These are phyloP conservation scores for Leucophenga maculata DNA, from an alignment of 2,888 invertebrate genomes.

Conservation along the genomic window DNA sequence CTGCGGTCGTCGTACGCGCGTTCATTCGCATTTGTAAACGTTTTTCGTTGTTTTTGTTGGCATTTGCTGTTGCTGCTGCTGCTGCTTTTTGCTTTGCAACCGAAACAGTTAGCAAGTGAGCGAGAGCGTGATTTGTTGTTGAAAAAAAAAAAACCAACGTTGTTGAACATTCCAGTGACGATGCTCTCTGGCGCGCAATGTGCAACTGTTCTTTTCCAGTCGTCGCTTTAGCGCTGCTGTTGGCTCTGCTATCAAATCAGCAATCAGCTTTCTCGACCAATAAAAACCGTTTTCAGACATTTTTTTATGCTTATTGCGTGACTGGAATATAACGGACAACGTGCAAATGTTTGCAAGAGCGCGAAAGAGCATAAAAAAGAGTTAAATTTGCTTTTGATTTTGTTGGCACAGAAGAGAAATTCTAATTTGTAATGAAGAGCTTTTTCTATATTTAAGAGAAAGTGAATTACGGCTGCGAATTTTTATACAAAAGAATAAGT, in stretches of 20 bases:
- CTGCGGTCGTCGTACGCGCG: neutral
- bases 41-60: conserved; percentile 35
- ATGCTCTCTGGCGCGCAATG: conserved; percentile 38
- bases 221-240: conserved; percentile 19
- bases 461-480: no score
- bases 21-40: neutral
- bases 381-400: no score
- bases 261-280: conserved; percentile 66
- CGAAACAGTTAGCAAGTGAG: conserved; percentile 27
- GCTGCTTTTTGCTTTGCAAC: conserved; percentile 41
- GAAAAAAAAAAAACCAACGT: conserved; percentile 13
- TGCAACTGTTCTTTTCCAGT: conserved; percentile 64
- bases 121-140: conserved; percentile 40
- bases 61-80: conserved; percentile 55
- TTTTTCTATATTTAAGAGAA: no score
- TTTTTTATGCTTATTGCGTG: conserved; percentile 47
- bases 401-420: no score
- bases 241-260: conserved; percentile 60
- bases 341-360: neutral
- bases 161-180: conserved; percentile 51
- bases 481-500: no score
- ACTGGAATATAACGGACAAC: conserved; percentile 30
- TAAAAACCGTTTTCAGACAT: conserved; percentile 56
- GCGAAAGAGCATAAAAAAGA: conserved; percentile 8
- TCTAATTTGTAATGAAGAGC: no score